Evolutionary conservation across 2,113 vertebrate genomes (phyloP).

Genomic region (Grallaria varia): DNA sequence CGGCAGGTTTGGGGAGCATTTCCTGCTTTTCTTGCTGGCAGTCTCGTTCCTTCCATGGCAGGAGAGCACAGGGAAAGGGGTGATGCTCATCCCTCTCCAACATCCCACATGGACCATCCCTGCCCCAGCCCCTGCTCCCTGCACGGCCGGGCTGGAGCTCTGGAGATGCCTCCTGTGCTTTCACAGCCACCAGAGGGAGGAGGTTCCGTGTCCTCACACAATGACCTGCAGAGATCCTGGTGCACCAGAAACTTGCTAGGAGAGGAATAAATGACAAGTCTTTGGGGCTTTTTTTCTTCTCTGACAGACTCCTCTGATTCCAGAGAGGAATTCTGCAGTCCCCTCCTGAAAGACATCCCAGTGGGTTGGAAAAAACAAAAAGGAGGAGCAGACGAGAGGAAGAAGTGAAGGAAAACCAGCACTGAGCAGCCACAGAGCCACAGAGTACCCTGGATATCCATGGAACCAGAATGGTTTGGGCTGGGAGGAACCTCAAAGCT

Average conservation of each 20-base stretch:
- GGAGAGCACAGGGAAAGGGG: neutral
- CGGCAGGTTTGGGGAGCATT: neutral
- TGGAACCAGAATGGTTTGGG: neutral
- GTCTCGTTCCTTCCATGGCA: neutral
- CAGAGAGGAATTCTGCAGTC: neutral
- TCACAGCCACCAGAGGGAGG: neutral
- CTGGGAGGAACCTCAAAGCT: neutral
- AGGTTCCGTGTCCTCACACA: neutral
- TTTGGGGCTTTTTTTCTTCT: neutral
- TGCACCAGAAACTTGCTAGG: neutral
- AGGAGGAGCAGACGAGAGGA: neutral
- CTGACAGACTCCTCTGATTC: neutral
- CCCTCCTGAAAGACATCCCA: neutral
- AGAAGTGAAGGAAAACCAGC: neutral
- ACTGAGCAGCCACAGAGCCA: fast-evolving
- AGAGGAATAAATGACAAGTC: neutral
- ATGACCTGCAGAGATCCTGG: neutral
- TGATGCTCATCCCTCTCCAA: neutral
- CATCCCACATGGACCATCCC: neutral
- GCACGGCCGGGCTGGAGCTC: neutral
- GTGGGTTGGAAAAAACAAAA: neutral
- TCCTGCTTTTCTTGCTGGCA: neutral
- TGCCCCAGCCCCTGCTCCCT: neutral
- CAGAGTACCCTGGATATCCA: neutral
- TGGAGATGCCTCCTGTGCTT: neutral